phyloP scores from a whole-genome alignment of 2,113 vertebrate species.

The Tamias sibiricus region DNA sequence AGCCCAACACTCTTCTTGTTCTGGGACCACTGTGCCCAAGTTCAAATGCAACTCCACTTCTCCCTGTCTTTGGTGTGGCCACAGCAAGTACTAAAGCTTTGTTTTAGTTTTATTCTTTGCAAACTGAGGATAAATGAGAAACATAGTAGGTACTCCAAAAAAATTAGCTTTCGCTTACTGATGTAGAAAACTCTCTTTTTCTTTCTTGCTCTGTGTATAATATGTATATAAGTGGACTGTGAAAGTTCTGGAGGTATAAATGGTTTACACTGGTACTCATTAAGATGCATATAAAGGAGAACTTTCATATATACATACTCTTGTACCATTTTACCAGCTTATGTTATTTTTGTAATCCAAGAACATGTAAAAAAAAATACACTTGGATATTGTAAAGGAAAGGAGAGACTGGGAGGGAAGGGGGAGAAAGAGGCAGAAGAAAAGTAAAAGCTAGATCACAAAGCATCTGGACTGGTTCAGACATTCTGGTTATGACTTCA shows the following conservation, averaged over 20 bases:
- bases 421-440: neutral
- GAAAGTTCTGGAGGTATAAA: neutral
- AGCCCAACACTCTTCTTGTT: neutral
- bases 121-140: neutral
- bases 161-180: neutral
- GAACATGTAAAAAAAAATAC: conserved; percentile 35
- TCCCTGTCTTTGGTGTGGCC: neutral
- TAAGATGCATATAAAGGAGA: conserved; percentile 19
- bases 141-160: neutral
- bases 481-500: neutral
- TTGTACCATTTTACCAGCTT: conserved; percentile 40
- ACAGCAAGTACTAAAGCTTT: neutral
- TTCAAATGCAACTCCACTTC: neutral
- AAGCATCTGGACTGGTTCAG: neutral
- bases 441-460: neutral
- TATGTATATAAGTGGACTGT: neutral
- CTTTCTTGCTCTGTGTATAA: too few relatives aligned
- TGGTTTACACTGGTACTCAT: neutral
- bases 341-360: conserved; percentile 52
- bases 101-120: neutral
- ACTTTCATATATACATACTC: neutral
- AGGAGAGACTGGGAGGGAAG: neutral
- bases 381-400: neutral
- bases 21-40: neutral
- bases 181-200: neutral